Percentiles rank a stretch among this genome's conserved stretches.
Conservation (phyloP, 2,797 vertebrate species). For the Myripristis murdjan region DNA sequence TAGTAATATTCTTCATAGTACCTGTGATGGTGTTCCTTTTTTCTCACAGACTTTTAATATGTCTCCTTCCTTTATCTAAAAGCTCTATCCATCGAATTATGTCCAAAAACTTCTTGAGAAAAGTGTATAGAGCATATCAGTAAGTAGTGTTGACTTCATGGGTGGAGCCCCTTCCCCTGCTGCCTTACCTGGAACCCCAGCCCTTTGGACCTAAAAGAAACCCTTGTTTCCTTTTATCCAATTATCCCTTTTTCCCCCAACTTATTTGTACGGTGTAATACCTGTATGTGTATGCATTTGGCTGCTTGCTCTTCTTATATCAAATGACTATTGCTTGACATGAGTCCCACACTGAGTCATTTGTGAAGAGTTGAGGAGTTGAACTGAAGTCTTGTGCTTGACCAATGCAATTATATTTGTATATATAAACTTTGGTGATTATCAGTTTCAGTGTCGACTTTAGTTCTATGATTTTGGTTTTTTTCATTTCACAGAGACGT, state of each 20-base stretch:
- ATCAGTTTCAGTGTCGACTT: not conserved
- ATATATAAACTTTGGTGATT: not conserved
- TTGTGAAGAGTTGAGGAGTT: slow-evolving; percentile 46
- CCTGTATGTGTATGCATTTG: slow-evolving; percentile 15
- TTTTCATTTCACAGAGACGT: slow-evolving; percentile 89
- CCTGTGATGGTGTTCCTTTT: slow-evolving; percentile 10
- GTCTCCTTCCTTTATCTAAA: slow-evolving; percentile 81
- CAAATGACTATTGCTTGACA: slow-evolving; percentile 17
- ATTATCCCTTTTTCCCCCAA: slow-evolving; percentile 29
- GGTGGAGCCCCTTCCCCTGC: slow-evolving; percentile 50
- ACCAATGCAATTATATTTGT: not conserved
- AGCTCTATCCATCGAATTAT: slow-evolving; percentile 89
- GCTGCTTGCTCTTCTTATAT: slow-evolving; percentile 33
- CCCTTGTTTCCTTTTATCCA: slow-evolving; percentile 14
- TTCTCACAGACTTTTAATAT: slow-evolving; percentile 68
- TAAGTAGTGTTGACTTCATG: slow-evolving; percentile 83
- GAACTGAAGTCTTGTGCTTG: slow-evolving; percentile 22
- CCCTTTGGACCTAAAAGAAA: slow-evolving; percentile 30
- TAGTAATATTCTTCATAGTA: slow-evolving; percentile 8
- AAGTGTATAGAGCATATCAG: slow-evolving; percentile 92
- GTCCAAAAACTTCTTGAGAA: slow-evolving; percentile 93
- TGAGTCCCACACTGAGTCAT: slow-evolving; percentile 34
- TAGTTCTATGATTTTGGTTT: slow-evolving; percentile 11
- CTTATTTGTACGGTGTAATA: slow-evolving; percentile 29
- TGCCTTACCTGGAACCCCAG: slow-evolving; percentile 48